A percentile compares a stretch with the other conserved stretches of the same genome.
Evolutionary conservation across 2,797 vertebrate genomes (phyloP).

Genomic region (Holocentrus rufus): DNA sequence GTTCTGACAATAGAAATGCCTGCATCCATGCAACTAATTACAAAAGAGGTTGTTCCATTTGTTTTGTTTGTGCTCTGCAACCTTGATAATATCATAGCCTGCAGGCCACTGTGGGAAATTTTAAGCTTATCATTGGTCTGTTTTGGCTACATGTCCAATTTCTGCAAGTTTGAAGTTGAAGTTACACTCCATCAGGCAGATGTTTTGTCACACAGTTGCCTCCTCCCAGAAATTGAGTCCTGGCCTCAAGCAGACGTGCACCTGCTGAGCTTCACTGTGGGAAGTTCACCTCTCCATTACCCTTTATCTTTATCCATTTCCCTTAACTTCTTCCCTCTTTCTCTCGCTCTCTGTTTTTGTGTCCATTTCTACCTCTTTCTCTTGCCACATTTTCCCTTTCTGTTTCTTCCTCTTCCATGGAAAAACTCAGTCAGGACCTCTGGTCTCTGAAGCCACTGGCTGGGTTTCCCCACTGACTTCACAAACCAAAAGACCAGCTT

Average conservation of each 20-base stretch:
- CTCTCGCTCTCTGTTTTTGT: background rate
- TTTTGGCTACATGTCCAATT: constrained; percentile 4
- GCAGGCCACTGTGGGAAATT: background rate
- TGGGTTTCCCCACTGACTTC: constrained; percentile 16
- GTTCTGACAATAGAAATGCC: constrained; percentile 34
- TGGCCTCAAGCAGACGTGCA: constrained; percentile 10
- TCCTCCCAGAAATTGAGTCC: background rate
- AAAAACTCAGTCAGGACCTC: constrained; percentile 53
- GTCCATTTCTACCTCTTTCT: no score
- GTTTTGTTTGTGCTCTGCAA: background rate
- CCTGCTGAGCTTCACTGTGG: constrained; percentile 15
- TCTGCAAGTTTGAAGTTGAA: background rate
- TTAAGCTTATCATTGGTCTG: background rate
- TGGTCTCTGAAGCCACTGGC: constrained; percentile 14
- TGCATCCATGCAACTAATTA: constrained; percentile 11
- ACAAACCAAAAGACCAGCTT: constrained; percentile 19
- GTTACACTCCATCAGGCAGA: background rate
- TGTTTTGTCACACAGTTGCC: background rate
- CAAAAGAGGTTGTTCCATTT: background rate
- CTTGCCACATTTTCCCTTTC: background rate
- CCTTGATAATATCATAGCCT: no score
- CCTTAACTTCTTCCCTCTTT: no score
- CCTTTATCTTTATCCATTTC: background rate
- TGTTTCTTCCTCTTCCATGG: constrained; percentile 22
- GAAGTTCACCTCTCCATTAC: background rate